Conservation (phyloP, 2,888 invertebrate species). For the Halictus ligatus region DNA sequence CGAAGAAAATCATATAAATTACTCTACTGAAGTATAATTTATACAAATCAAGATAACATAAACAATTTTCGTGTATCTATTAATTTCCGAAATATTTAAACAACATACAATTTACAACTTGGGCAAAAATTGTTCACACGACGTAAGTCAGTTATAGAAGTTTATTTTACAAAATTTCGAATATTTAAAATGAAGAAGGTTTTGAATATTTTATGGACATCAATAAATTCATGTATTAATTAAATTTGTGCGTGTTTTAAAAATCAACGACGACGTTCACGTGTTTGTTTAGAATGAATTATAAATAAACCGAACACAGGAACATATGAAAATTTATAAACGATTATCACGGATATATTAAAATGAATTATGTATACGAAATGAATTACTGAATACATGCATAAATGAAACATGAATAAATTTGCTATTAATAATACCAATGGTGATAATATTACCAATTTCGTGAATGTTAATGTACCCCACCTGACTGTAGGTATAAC, state of each 20-base stretch:
- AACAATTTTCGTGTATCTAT: not conserved
- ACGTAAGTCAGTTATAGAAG: not conserved
- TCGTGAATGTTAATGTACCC: not conserved
- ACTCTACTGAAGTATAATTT: not conserved
- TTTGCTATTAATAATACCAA: not conserved
- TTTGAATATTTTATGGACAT: not conserved
- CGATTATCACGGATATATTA: not conserved
- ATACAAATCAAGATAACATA: not conserved
- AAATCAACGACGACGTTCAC: not conserved
- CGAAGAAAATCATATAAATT: not conserved
- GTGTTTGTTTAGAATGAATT: not conserved
- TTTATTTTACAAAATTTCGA: not conserved
- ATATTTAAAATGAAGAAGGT: not conserved
- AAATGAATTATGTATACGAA: not conserved
- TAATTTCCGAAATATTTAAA: not conserved
- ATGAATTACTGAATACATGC: not conserved
- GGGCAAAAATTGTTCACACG: too few species aligned
- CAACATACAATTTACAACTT: not conserved
- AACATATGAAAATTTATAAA: slow-evolving; percentile 2
- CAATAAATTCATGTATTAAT: not conserved
- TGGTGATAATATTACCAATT: not conserved
- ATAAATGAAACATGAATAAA: not conserved
- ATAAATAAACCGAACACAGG: not conserved
- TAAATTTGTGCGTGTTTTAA: not conserved
- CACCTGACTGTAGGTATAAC: not conserved